phyloP scores from a whole-genome alignment of 2,113 vertebrate species.

The Zosterops japonicus region DNA sequence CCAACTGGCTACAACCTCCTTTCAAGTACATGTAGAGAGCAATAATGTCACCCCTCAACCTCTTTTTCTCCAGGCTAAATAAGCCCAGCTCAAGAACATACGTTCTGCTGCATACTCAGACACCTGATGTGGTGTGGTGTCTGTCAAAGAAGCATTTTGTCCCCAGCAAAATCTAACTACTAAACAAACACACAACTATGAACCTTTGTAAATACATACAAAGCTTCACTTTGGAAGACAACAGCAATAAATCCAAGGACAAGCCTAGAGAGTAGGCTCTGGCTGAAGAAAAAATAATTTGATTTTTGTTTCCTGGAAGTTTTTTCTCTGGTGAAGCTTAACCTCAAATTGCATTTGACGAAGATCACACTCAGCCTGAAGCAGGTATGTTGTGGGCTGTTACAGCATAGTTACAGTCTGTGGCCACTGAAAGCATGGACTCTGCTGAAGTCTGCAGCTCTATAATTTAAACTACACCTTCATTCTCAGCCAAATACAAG shows the following conservation, averaged over 20 bases:
- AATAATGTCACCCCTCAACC: neutral
- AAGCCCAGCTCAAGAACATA: neutral
- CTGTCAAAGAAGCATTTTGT: neutral
- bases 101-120: neutral
- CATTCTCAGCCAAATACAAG: neutral
- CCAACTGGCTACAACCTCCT: neutral
- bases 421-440: neutral
- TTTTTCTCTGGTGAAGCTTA: neutral
- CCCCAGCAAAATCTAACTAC: rapidly evolving
- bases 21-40: neutral
- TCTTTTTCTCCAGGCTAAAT: neutral
- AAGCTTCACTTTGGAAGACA: neutral
- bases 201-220: neutral
- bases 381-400: neutral
- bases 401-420: neutral
- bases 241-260: neutral
- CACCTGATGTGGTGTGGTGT: neutral
- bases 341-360: neutral
- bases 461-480: neutral
- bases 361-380: neutral
- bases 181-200: neutral
- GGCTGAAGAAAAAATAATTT: neutral
- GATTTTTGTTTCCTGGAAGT: neutral
- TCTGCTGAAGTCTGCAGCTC: neutral
- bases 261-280: neutral